Base-by-base conservation (phyloP, 1,140 invertebrate species). In the Drosophila suzukii region DNA sequence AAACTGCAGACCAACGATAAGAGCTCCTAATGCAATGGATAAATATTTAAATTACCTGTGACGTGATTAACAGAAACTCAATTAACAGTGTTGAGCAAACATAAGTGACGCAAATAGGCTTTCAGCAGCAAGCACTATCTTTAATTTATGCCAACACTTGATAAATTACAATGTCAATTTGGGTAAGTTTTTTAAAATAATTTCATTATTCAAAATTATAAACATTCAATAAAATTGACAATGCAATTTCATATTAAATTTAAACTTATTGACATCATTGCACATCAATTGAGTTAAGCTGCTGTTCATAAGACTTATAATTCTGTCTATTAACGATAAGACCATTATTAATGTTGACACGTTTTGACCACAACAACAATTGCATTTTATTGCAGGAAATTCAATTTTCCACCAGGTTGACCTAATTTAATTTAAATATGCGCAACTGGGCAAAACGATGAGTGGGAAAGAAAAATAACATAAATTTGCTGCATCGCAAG, bases 321-420 rank as follows among this genome's bases (percentile, higher is more conserved):
- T 43, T 6, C 8, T 36, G 44, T 53, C 53, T 47, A 24, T 53
- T 46, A 36, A 53, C 32, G 50, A 71, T 41, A 49, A 39, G 34
- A 39, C 36, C 51, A 71, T 70, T 57, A 71, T 36, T 47, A 27
- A 34, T 36, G 47, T 36, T 27, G 27, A 32, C 59, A 65, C 39
- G 34, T 57, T 39, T 30, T 34, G 32, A 49, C 17, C 34, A 51
- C 36, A 71, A 66, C 73, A 75, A 66, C 58, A 71, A 81, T 57
- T 65, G 58, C 80, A 76, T 60, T 55, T 75, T 84, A 76, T 76
- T 76, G 49, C 17, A 41, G 38, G 41, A 60, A 76, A 80, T 77
- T 77, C 24, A 80, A 84, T 84, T 80, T 81, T 70, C 77, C 43
- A 63, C 62, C 60, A 71, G 56, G 60, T 44, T 83, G 80, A 24